Evolutionary conservation across 2,888 invertebrate species (phyloP).

Genomic region (Sisyra nigra): DNA sequence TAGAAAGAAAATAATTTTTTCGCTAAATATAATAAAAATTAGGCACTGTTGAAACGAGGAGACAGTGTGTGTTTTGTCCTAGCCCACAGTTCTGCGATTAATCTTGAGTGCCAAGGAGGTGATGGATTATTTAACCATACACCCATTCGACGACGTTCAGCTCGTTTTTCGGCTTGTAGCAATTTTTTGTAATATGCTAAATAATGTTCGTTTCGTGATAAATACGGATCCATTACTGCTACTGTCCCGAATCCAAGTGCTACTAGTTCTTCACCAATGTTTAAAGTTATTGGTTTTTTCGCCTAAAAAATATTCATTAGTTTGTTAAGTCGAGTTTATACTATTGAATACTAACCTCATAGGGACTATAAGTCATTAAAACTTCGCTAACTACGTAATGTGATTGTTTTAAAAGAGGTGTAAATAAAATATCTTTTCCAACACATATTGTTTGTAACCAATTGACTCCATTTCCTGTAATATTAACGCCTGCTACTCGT

Average conservation of each 20-base stretch:
- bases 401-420: constrained; percentile 25
- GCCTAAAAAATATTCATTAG: constrained; percentile 3
- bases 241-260: constrained; percentile 58
- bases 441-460: constrained; percentile 29
- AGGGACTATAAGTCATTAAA: constrained; percentile 20
- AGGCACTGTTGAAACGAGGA: constrained; percentile 16
- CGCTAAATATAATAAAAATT: constrained; percentile 18
- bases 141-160: constrained; percentile 30
- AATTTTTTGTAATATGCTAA: constrained; percentile 26
- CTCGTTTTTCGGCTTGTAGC: constrained; percentile 27
- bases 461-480: constrained; percentile 29
- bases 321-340: not conserved
- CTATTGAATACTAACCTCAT: constrained; percentile 10
- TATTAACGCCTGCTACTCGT: constrained; percentile 31
- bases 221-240: constrained; percentile 51
- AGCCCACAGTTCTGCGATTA: constrained; percentile 8
- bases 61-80: constrained; percentile 5
- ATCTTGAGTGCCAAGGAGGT: constrained; percentile 9
- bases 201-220: constrained; percentile 20
- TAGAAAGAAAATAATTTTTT: too few relatives aligned
- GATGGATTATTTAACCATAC: constrained; percentile 25
- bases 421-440: constrained; percentile 25
- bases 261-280: constrained; percentile 35
- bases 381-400: constrained; percentile 31
- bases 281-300: constrained; percentile 18